Conservation (phyloP, 2,797 vertebrate species). For the Octomys mimax region DNA sequence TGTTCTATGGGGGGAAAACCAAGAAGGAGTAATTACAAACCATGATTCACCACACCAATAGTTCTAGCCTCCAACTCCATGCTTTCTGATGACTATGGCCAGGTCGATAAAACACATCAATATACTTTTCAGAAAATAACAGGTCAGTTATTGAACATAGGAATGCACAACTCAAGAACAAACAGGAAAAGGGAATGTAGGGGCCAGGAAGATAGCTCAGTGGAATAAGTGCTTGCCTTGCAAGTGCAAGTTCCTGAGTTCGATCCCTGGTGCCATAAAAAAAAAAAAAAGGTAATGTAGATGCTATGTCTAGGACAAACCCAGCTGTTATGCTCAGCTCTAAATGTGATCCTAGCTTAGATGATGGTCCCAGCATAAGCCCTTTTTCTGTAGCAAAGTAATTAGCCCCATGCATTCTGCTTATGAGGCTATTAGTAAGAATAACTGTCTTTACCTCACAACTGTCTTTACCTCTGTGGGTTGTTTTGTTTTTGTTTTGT, state of each 20-base stretch:
- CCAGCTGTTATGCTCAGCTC: neutral
- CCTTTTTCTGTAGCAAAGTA: neutral
- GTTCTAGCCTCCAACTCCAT: neutral
- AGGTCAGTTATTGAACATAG: neutral
- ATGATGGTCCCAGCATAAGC: neutral
- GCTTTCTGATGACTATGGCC: neutral
- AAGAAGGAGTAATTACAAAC: neutral
- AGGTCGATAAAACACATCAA: neutral
- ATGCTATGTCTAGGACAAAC: neutral
- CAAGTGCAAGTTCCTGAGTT: no score
- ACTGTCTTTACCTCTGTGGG: neutral
- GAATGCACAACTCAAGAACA: neutral
- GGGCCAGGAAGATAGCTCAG: no score
- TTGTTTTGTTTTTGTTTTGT: neutral
- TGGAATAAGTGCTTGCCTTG: no score
- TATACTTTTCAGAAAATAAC: constrained; percentile 1
- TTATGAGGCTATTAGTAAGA: neutral
- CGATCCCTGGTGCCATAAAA: no score
- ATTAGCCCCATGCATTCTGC: neutral
- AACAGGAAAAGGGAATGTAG: neutral
- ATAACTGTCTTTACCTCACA: neutral
- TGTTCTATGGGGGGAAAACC: neutral
- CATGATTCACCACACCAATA: neutral
- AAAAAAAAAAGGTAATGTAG: no score
- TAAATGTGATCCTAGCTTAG: neutral